These are phyloP conservation scores for Atherinomorus stipes DNA, from an alignment of 2,113 vertebrate genomes.

Conservation along the genomic window DNA sequence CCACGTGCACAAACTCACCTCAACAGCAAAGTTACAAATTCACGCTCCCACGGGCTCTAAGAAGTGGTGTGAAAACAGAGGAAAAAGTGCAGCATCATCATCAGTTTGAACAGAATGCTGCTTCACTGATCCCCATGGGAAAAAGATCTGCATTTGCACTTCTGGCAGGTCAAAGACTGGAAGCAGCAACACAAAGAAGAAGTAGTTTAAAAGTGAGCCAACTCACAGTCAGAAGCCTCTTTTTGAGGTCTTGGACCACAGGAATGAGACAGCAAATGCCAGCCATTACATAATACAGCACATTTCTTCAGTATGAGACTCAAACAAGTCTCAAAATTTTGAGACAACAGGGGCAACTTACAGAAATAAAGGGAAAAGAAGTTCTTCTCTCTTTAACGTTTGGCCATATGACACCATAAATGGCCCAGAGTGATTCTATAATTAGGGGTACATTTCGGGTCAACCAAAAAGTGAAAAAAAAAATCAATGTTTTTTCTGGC, in stretches of 20 bases:
- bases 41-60: background rate
- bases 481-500: too few species aligned
- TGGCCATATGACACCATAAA: too few species aligned
- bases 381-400: background rate
- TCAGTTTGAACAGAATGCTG: background rate
- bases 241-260: slow-evolving; percentile 56
- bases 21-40: background rate
- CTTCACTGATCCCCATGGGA: background rate
- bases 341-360: background rate
- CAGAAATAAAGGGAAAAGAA: background rate
- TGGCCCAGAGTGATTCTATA: too few species aligned
- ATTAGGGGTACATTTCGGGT: too few species aligned
- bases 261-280: slow-evolving; percentile 60
- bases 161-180: slow-evolving; percentile 8
- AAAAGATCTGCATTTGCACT: slow-evolving; percentile 1
- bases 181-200: slow-evolving; percentile 13
- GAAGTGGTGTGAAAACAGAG: too few species aligned
- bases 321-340: slow-evolving; percentile 25
- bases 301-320: slow-evolving; percentile 27
- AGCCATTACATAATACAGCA: slow-evolving; percentile 60
- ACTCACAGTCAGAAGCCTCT: slow-evolving; percentile 36
- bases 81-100: background rate
- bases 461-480: too few species aligned
- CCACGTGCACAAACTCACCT: slow-evolving; percentile 45
- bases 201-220: slow-evolving; percentile 38